Evolutionary conservation across 1,140 invertebrate species (phyloP), one percentile per base, ranked within the genome.

Genomic region (Drosophila grimshawi): DNA sequence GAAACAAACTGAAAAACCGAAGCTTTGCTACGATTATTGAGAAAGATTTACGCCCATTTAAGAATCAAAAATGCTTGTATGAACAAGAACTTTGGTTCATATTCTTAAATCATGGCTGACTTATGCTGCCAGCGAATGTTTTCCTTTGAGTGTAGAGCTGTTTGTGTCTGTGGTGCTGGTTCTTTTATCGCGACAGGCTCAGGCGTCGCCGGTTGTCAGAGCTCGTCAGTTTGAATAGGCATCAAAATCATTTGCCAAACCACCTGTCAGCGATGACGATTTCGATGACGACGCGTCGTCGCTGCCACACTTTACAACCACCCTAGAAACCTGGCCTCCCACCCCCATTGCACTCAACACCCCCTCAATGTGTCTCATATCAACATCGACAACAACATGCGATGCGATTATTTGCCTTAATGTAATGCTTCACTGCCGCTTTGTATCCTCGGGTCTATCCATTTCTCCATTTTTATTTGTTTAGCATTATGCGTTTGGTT

Each of bases 321-420:
- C 4, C 30, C 52, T 27, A 11, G 10, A 29, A 30, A 2, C 29
- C 29, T 2, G 3, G 4, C 51, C 11, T 4, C 32, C 32, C 41
- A 19, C 33, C n/a, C 32, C 6, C 41, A 33, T 41, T 37, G 10
- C 45, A 30, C 37, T 39, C 45, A 5, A 27, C 69, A 48, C 4
- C 30, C 59, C 57, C 2, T 10, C 30, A 8, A 11, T 43, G 10
- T 43, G 3, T 43, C 2, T n/a, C 39, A 37, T 37, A 64, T 43
- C 32, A 45, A 60, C 69, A 76, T 76, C 80, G 32, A 19, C 68
- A 73, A 64, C 72, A 83, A 73, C 63, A 68, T 66, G 69, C 63
- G 39, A 68, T 53, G 63, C 74, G 74, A 80, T 88, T 88, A 88
- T 89, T 89, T 80, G 85, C 65, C 60, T 65, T 70, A 70, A 75